Percentiles rank a stretch among this genome's conserved stretches.
phyloP scores from a whole-genome alignment of 2,797 vertebrate species.

The Ambastaia sidthimunki region DNA sequence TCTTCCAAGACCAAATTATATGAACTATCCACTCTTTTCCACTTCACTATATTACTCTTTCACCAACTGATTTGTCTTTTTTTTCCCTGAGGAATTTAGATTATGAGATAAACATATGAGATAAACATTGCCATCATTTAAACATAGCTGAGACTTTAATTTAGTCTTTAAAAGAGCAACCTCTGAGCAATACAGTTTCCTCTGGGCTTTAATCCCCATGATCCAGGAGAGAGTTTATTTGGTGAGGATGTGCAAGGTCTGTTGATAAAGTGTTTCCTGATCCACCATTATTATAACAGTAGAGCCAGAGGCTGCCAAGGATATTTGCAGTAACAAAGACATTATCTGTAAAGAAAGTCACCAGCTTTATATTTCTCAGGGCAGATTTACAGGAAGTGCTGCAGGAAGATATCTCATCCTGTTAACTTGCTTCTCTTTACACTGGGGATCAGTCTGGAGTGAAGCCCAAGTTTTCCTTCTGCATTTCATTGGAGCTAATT shows the following conservation, averaged over 20 bases:
- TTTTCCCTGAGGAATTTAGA: too few relatives aligned
- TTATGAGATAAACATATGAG: too few relatives aligned
- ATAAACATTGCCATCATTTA: too few relatives aligned
- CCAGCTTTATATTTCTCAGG: constrained; percentile 61
- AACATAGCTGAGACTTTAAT: too few relatives aligned
- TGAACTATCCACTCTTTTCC: constrained; percentile 39
- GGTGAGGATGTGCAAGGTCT: not conserved
- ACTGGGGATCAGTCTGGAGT: constrained; percentile 60
- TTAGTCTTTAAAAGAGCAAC: too few relatives aligned
- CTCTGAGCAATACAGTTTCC: not conserved
- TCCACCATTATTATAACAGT: constrained; percentile 6
- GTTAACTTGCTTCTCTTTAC: constrained; percentile 60
- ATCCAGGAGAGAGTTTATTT: constrained; percentile 19
- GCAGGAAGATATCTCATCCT: constrained; percentile 59
- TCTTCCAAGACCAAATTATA: too few relatives aligned
- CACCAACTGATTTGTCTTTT: too few relatives aligned
- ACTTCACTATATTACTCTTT: too few relatives aligned
- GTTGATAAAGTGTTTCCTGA: constrained; percentile 11
- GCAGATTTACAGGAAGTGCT: constrained; percentile 45
- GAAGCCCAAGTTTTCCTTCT: constrained; percentile 65
- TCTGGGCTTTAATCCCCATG: constrained; percentile 1
- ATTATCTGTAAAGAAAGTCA: constrained; percentile 66
- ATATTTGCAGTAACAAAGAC: constrained; percentile 47
- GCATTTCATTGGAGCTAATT: constrained; percentile 75
- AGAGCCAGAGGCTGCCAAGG: constrained; percentile 25